A percentile compares a stretch with the other conserved stretches of the same genome.
Evolutionary conservation across 2,888 invertebrate genomes (phyloP).

Genomic region (Acrobasis repandana): DNA sequence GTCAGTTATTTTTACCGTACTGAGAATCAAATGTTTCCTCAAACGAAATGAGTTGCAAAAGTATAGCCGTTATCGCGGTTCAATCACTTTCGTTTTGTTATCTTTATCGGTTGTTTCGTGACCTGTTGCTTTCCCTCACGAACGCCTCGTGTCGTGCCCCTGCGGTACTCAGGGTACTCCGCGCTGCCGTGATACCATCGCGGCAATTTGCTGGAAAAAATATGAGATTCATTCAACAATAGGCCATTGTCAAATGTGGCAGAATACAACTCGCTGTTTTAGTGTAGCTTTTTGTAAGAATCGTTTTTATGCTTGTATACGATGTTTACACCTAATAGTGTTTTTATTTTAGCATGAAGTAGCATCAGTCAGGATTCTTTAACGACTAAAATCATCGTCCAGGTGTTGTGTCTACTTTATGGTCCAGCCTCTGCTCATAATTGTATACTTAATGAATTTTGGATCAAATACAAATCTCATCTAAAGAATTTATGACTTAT

Average conservation of each 20-base stretch:
- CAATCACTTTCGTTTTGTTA: constrained; percentile 38
- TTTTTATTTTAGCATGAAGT: background rate
- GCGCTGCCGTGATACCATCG: constrained; percentile 29
- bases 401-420: background rate
- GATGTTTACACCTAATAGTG: background rate
- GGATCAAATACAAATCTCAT: background rate
- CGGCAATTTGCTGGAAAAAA: constrained; percentile 27
- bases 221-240: constrained; percentile 30
- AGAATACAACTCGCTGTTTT: constrained; percentile 14
- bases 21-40: constrained; percentile 1
- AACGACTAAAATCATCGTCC: too few species aligned
- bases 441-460: background rate
- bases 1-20: background rate
- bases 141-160: constrained; percentile 9
- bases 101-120: constrained; percentile 34
- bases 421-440: background rate
- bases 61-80: constrained; percentile 31
- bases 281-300: constrained; percentile 8
- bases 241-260: constrained; percentile 27
- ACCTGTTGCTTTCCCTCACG: constrained; percentile 48
- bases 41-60: constrained; percentile 32
- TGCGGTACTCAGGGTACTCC: background rate
- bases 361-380: too few species aligned
- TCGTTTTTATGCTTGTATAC: background rate
- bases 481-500: too few species aligned